These are phyloP conservation scores for Watsonalla cultraria DNA, from an alignment of 2,888 invertebrate species.

Conservation along the genomic window DNA sequence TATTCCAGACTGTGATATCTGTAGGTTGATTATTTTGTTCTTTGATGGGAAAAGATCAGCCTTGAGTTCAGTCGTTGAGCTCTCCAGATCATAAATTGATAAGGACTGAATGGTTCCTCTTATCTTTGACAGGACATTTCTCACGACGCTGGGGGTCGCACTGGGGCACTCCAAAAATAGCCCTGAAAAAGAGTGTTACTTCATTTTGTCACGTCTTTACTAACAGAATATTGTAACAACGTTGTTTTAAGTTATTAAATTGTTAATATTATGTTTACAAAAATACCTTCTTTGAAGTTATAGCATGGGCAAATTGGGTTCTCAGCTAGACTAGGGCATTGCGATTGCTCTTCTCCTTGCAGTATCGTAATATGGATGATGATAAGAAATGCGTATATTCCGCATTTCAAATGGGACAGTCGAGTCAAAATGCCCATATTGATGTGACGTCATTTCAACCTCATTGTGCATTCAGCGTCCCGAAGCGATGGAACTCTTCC, in stretches of 20 bases:
- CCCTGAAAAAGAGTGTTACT: slow-evolving; percentile 63
- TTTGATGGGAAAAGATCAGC: slow-evolving; percentile 86
- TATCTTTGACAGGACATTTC: slow-evolving; percentile 84
- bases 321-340: slow-evolving; percentile 86
- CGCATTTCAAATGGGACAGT: slow-evolving; percentile 62
- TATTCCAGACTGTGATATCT: slow-evolving; percentile 87
- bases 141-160: slow-evolving; percentile 86
- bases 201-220: slow-evolving; percentile 1
- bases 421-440: slow-evolving; percentile 63
- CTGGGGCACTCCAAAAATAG: slow-evolving; percentile 93
- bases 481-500: slow-evolving; percentile 11
- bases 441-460: slow-evolving; percentile 69
- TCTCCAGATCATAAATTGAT: slow-evolving; percentile 93
- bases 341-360: slow-evolving; percentile 74
- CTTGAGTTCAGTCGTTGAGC: slow-evolving; percentile 86
- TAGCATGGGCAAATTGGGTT: slow-evolving; percentile 94
- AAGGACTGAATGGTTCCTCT: slow-evolving; percentile 87
- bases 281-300: slow-evolving; percentile 90
- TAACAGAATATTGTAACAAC: too few relatives aligned
- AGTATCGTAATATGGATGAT: slow-evolving; percentile 71
- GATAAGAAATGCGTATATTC: slow-evolving; percentile 77
- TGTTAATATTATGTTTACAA: not conserved
- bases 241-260: not conserved
- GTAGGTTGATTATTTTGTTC: slow-evolving; percentile 84
- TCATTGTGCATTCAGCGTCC: slow-evolving; percentile 62